Conservation (phyloP, 64 coral and sea anemone genomes). For the Hydrozoanthus tunicans region DNA sequence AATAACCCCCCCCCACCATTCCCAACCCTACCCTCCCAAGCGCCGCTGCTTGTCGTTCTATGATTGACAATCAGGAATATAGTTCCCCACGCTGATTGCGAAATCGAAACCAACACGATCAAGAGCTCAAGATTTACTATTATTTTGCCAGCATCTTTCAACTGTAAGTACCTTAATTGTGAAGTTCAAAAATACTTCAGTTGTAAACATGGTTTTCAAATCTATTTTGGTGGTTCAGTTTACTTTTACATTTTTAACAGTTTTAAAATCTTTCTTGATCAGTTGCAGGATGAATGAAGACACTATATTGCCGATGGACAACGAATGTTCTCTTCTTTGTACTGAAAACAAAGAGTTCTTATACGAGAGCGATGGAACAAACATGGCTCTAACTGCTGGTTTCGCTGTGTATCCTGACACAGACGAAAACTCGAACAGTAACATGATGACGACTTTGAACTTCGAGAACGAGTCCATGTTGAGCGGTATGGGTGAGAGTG, state of each 20-base stretch:
- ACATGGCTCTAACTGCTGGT: slow-evolving; percentile 45
- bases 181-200: background rate
- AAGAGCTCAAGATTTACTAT: too few relatives aligned
- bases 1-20: too few relatives aligned
- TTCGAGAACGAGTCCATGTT: slow-evolving; percentile 23
- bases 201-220: background rate
- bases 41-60: too few relatives aligned
- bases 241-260: background rate
- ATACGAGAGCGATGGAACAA: slow-evolving; percentile 55
- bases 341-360: slow-evolving; percentile 54
- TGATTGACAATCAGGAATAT: too few relatives aligned
- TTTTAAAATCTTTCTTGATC: background rate
- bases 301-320: slow-evolving; percentile 35
- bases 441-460: slow-evolving; percentile 25
- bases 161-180: slow-evolving; percentile 36
- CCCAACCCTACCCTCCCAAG: too few relatives aligned
- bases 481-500: background rate
- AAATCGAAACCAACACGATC: background rate
- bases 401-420: slow-evolving; percentile 1
- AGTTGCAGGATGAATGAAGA: slow-evolving; percentile 43
- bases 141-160: background rate
- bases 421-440: slow-evolving; percentile 10
- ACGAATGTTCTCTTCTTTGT: slow-evolving; percentile 47
- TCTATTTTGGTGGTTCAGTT: background rate
- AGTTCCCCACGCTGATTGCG: slow-evolving; percentile 5